These are phyloP conservation scores for Coregonus suidteri DNA, from an alignment of 2,797 vertebrate genomes.

Conservation along the genomic window DNA sequence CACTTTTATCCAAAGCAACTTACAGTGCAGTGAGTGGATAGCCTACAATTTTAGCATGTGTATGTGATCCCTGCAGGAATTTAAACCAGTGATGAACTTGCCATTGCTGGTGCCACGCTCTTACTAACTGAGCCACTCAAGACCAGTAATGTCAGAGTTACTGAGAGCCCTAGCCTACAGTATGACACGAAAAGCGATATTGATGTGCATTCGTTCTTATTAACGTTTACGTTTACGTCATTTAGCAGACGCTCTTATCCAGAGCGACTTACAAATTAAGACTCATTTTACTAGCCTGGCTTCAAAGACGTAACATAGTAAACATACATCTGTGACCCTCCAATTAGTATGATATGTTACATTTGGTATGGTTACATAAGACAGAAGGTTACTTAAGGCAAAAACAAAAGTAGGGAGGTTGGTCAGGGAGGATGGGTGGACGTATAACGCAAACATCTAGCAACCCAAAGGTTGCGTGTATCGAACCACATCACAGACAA, in stretches of 20 bases:
- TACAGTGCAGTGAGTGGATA: neutral
- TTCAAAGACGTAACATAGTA: too few species aligned
- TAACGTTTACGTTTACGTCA: neutral
- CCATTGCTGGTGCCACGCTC: neutral
- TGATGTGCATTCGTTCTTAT: neutral
- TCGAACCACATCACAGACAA: too few species aligned
- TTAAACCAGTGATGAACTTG: neutral
- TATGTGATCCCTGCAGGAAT: neutral
- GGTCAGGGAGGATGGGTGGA: too few species aligned
- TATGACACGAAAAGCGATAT: neutral
- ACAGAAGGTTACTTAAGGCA: too few species aligned
- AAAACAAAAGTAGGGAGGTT: too few species aligned
- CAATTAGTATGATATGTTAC: too few species aligned
- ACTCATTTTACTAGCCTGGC: neutral
- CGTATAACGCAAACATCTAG: too few species aligned
- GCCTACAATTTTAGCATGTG: constrained; percentile 1
- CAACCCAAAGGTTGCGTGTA: too few species aligned
- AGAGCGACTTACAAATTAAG: neutral
- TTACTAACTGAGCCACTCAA: neutral
- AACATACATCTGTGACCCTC: too few species aligned
- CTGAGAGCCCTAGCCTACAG: neutral
- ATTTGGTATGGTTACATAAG: too few species aligned
- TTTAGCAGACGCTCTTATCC: too few species aligned
- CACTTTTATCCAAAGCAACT: constrained; percentile 55
- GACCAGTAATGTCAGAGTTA: neutral